Percentiles rank a stretch among this genome's conserved stretches.
These are phyloP conservation scores for Acanthopagrus latus DNA, from an alignment of 2,797 vertebrate genomes.

Conservation along the genomic window DNA sequence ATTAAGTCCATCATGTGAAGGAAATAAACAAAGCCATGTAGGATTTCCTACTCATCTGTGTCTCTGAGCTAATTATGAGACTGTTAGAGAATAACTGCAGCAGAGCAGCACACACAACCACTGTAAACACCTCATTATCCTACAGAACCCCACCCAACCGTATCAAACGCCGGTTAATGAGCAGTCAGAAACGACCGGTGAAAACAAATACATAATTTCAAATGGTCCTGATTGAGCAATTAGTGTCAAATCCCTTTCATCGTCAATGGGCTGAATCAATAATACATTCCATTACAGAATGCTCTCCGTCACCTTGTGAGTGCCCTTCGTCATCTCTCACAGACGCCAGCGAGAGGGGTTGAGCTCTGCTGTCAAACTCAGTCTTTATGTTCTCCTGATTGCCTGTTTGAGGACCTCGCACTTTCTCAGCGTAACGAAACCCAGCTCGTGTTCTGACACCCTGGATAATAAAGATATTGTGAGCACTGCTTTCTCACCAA, in stretches of 20 bases:
- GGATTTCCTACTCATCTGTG: conserved; percentile 42
- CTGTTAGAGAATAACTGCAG: conserved; percentile 50
- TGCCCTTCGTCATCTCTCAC: conserved; percentile 26
- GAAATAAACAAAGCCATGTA: conserved; percentile 46
- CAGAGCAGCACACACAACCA: conserved; percentile 42
- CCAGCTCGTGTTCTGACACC: not conserved
- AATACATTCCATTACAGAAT: conserved; percentile 51
- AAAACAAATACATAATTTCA: conserved; percentile 69
- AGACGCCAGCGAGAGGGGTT: not conserved
- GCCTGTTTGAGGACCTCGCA: not conserved
- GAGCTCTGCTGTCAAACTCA: conserved; percentile 12
- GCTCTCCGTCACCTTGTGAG: conserved; percentile 42
- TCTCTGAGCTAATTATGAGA: conserved; percentile 57
- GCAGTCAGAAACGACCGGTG: conserved; percentile 47
- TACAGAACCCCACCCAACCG: conserved; percentile 58
- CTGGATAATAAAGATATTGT: conserved; percentile 3
- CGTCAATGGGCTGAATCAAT: conserved; percentile 57
- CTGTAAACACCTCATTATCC: conserved; percentile 72
- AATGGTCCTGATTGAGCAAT: conserved; percentile 67
- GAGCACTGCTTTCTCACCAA: conserved; percentile 30
- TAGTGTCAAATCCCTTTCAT: conserved; percentile 59
- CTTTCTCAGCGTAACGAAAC: conserved; percentile 8
- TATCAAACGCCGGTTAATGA: conserved; percentile 72
- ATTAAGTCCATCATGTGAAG: conserved; percentile 50
- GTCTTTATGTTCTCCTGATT: not conserved